phyloP scores from a whole-genome alignment of 2,113 vertebrate species.

The Parus major region DNA sequence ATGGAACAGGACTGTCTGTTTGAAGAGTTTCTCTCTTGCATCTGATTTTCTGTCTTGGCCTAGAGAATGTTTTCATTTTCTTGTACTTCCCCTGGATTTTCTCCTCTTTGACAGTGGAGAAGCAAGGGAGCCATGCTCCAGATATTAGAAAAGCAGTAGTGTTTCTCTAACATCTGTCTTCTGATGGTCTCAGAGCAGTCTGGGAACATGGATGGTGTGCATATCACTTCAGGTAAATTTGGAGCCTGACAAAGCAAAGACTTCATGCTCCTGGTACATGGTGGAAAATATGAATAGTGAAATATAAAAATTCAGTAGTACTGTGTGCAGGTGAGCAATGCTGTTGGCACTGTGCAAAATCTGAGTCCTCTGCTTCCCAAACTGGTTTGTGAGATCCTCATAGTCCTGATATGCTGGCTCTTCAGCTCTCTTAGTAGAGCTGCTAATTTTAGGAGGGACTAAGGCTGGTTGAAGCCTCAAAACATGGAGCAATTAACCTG shows the following conservation, averaged over 20 bases:
- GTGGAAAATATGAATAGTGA: neutral
- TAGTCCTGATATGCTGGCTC: neutral
- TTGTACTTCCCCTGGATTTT: neutral
- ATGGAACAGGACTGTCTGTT: neutral
- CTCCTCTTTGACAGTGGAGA: neutral
- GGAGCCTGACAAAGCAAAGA: neutral
- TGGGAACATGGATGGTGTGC: neutral
- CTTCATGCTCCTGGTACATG: neutral
- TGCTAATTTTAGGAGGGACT: neutral
- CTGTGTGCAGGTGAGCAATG: neutral
- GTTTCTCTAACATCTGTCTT: neutral
- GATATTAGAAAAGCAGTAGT: neutral
- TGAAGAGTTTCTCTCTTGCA: neutral
- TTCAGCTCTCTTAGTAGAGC: neutral
- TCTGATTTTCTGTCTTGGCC: neutral
- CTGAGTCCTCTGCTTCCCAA: neutral
- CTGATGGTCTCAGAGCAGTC: neutral
- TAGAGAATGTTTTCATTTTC: neutral
- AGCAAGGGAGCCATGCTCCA: neutral
- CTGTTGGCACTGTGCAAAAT: neutral
- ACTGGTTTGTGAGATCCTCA: neutral
- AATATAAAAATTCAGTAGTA: neutral
- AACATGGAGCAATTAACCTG: neutral
- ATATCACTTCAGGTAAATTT: neutral
- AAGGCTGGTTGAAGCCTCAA: neutral